These are phyloP conservation scores for Ferdinandea cuprea DNA, from an alignment of 2,888 invertebrate genomes.

Conservation along the genomic window DNA sequence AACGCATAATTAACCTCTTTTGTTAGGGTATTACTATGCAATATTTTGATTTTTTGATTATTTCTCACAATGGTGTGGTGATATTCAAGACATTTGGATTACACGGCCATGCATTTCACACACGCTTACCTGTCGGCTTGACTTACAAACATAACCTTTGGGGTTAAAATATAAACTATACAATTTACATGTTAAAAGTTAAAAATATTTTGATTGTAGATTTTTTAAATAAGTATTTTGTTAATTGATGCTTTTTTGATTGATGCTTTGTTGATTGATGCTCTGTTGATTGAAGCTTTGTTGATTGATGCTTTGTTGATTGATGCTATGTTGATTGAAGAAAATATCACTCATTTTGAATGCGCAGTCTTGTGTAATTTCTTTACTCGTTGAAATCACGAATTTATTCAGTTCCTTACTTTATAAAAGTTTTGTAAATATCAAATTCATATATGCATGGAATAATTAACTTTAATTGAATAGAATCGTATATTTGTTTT, in stretches of 20 bases:
- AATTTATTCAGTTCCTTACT: not conserved
- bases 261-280: constrained; percentile 28
- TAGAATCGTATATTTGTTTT: too few relatives aligned
- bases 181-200: too few relatives aligned
- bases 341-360: constrained; percentile 12
- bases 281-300: constrained; percentile 3
- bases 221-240: not conserved
- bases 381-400: not conserved
- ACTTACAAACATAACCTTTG: not conserved
- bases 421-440: not conserved
- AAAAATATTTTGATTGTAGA: not conserved
- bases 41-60: not conserved
- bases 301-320: constrained; percentile 19
- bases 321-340: constrained; percentile 21
- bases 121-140: not conserved
- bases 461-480: not conserved
- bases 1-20: not conserved
- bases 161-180: not conserved
- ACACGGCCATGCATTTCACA: not conserved
- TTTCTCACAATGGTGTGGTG: not conserved
- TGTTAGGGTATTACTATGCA: not conserved
- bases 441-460: not conserved
- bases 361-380: not conserved
- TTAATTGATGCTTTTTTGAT: constrained; percentile 12
- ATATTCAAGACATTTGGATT: not conserved